These are phyloP conservation scores for Clunio marinus DNA, from an alignment of 2,888 invertebrate species.

Conservation along the genomic window DNA sequence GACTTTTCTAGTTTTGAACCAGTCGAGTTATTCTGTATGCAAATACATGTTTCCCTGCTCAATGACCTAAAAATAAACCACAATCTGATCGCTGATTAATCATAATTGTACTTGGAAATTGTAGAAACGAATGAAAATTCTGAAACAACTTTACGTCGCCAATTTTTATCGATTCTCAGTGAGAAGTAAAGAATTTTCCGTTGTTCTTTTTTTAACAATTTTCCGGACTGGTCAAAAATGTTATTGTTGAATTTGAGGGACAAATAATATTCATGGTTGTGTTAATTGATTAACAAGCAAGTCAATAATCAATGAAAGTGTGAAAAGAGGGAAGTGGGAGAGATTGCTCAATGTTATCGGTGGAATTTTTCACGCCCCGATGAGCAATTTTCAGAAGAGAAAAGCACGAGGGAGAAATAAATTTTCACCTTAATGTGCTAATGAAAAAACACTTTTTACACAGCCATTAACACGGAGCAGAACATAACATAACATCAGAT, in stretches of 20 bases:
- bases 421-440: not conserved
- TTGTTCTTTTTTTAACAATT: not conserved
- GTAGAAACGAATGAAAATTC: too few species aligned
- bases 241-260: not conserved
- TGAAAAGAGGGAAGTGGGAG: not conserved
- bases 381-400: not conserved
- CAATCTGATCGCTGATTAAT: slow-evolving; percentile 14
- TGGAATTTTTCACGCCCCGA: not conserved
- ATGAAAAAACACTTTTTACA: not conserved
- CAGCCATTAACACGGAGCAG: not conserved
- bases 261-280: slow-evolving; percentile 8
- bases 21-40: not conserved
- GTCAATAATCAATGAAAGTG: slow-evolving; percentile 9
- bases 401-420: not conserved
- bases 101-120: not conserved
- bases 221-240: not conserved
- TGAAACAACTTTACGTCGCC: not conserved
- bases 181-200: not conserved
- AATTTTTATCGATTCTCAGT: not conserved
- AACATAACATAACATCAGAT: too few species aligned
- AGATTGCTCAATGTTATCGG: not conserved
- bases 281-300: slow-evolving; percentile 6
- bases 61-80: slow-evolving; percentile 9
- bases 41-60: not conserved
- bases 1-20: not conserved